Conservation (phyloP, 2,888 invertebrate genomes). For the Rapana venosa region DNA sequence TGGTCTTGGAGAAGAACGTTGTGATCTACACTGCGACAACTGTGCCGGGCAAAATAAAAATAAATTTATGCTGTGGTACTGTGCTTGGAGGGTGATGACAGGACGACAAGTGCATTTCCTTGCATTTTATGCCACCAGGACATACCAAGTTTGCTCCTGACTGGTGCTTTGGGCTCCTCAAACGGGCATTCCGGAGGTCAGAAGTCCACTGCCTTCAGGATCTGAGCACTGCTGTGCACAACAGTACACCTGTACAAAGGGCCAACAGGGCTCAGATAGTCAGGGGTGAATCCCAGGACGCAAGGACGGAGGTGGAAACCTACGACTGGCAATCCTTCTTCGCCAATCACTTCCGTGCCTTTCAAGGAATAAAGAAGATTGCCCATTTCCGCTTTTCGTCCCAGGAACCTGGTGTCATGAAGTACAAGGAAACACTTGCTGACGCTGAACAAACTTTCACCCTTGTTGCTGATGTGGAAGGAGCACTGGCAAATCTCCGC, state of each 20-base stretch:
- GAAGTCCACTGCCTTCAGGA: conserved; percentile 30
- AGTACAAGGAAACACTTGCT: neutral
- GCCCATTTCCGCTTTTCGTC: neutral
- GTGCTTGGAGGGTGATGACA: neutral
- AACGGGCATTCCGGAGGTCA: neutral
- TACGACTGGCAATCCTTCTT: neutral
- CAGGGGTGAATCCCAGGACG: neutral
- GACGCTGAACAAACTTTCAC: neutral
- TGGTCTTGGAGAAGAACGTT: conserved; percentile 36
- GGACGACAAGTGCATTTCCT: neutral
- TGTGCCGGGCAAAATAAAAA: conserved; percentile 44
- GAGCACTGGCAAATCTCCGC: no score
- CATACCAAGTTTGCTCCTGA: neutral
- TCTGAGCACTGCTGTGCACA: conserved; percentile 22
- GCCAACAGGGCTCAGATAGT: conserved; percentile 48
- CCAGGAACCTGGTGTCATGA: neutral
- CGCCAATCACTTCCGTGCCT: neutral
- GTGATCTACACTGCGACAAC: conserved; percentile 30
- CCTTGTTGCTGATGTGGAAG: neutral
- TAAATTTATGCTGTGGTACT: conserved; percentile 5
- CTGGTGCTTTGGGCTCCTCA: conserved; percentile 8
- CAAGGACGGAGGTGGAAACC: neutral
- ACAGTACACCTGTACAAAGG: conserved; percentile 37
- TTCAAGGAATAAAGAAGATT: neutral
- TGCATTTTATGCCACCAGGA: neutral